phyloP scores from a whole-genome alignment of 2,888 invertebrate species.

The Mesochorus sp. region DNA sequence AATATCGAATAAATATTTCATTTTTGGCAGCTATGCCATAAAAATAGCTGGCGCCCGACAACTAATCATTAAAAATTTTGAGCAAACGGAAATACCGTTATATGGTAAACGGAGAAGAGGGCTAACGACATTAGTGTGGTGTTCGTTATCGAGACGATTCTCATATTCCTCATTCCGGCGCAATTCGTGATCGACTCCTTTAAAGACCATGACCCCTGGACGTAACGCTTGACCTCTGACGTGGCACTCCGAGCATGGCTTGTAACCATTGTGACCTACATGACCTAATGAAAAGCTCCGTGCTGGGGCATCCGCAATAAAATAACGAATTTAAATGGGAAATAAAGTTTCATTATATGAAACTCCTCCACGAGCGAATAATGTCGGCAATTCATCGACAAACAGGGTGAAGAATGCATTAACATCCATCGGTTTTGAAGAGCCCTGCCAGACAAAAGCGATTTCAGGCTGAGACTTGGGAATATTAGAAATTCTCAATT shows the following conservation, averaged over 20 bases:
- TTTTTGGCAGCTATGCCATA: too few relatives aligned
- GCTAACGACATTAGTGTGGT: constrained; percentile 15
- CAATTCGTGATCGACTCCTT: neutral
- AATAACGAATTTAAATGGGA: constrained; percentile 27
- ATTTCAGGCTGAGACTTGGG: constrained; percentile 21
- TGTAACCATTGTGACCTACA: constrained; percentile 17
- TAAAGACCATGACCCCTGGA: constrained; percentile 26
- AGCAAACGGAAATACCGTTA: too few relatives aligned
- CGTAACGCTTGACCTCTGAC: constrained; percentile 25
- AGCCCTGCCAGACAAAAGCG: constrained; percentile 43
- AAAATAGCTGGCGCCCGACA: too few relatives aligned
- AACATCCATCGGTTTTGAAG: constrained; percentile 33
- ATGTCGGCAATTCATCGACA: constrained; percentile 32
- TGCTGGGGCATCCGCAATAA: constrained; percentile 61
- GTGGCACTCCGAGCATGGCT: constrained; percentile 50
- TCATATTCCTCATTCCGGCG: constrained; percentile 44
- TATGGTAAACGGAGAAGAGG: too few relatives aligned
- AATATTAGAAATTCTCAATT: constrained; percentile 48
- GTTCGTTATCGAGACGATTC: neutral
- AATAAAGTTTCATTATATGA: neutral
- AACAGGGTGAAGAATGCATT: constrained; percentile 43
- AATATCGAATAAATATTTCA: too few relatives aligned
- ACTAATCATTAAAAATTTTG: too few relatives aligned
- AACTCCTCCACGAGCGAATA: constrained; percentile 44
- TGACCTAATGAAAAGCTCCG: constrained; percentile 48